Evolutionary conservation across 2,797 vertebrate genomes (phyloP).

Genomic region (Simalia tracyae): DNA sequence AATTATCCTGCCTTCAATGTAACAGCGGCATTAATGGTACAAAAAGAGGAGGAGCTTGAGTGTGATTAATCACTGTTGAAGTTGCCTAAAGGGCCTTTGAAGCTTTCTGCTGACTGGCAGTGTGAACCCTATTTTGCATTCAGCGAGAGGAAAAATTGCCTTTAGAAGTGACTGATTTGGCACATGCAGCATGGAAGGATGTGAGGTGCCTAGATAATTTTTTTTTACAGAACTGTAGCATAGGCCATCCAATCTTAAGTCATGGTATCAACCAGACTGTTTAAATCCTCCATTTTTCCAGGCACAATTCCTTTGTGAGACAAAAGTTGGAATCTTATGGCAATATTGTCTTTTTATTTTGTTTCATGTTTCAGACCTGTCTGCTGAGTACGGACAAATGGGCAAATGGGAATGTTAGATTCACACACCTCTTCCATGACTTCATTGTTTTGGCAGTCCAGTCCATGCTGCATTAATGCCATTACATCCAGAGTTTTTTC

Average conservation of each 20-base stretch:
- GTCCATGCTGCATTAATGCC: not conserved
- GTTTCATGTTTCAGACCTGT: not conserved
- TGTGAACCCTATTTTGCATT: conserved; percentile 68
- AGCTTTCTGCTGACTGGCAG: conserved; percentile 69
- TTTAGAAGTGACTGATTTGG: conserved; percentile 65
- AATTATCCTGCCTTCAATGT: conserved; percentile 67
- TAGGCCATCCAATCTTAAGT: rapidly evolving
- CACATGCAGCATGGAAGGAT: conserved; percentile 17
- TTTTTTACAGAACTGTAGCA: rapidly evolving
- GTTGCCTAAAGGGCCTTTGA: conserved; percentile 69
- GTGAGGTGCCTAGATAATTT: conserved; percentile 41
- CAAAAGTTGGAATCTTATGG: not conserved
- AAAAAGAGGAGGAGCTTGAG: conserved; percentile 59
- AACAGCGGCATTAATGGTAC: conserved; percentile 64
- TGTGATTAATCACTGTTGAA: conserved; percentile 73
- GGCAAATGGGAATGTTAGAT: not conserved
- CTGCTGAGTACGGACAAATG: not conserved
- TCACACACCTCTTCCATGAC: not conserved
- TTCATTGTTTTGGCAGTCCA: not conserved
- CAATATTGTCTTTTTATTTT: not conserved
- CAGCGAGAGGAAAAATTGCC: conserved; percentile 55
- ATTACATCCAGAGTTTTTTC: not conserved
- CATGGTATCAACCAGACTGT: not conserved
- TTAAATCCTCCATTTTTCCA: not conserved
- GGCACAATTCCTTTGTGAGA: no score